Evolutionary conservation across 92 coral and sea anemone genomes (phyloP), one percentile per base, ranked within the genome.

Genomic region (Isaurus tuberculatus): DNA sequence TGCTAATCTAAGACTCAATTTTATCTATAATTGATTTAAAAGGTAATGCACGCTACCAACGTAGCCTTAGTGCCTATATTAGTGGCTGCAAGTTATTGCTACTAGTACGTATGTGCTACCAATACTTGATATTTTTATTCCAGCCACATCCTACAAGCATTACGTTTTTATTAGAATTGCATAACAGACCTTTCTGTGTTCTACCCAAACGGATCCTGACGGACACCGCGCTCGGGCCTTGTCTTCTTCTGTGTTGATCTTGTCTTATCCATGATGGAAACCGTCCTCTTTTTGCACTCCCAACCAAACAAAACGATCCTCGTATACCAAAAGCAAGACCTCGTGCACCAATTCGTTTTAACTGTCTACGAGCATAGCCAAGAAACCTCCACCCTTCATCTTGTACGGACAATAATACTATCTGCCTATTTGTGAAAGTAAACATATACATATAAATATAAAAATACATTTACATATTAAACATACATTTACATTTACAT

Each of bases 171-270:
- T 27, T 10, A 11, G 3, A 11, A 6, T 29, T 1, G 17, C 20
- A 55, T 22, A n/a, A 33, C 70, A 19, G 15, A 77, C 82, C 82
- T 43, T 34, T 58, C 40, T 60, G 70, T 36, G 51, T 70, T 33
- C 22, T 77, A 25, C 70, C 70, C 26, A 77, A 77, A 33, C 82
- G 82, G 36, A 77, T 77, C 42, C 82, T 77, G 0, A 40, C 68
- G 0, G 82, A 77, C 36, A 77, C 67, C 28, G 70, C 43, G 23
- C 82, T 77, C 19, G 82, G 82, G 25, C 82, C 82, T 22, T 53
- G 82, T 34, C 8, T 58, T 13, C 70, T 77, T 23, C 14, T 77
- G 51, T 60, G 69, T 34, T 77, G 82, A 25, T 57, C 51, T 28
- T 77, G 82, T 23, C 49, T 58, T 32, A 77, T 22, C 30, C 32